Percentiles rank a stretch among this genome's conserved stretches.
Conservation (phyloP, 2,113 vertebrate species). For the Ceyx melanurus region DNA sequence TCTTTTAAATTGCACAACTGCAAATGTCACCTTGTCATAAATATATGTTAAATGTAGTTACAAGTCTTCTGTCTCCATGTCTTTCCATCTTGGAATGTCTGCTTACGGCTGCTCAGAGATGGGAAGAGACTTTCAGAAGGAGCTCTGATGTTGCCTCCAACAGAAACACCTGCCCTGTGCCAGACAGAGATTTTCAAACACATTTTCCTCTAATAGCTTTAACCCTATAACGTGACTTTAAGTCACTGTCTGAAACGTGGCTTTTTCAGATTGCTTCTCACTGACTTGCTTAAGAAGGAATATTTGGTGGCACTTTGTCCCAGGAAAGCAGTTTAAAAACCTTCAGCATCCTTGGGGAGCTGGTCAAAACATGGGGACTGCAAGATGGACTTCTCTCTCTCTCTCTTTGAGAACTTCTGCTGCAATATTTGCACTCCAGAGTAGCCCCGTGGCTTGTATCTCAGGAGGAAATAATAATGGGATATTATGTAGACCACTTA, state of each 20-base stretch:
- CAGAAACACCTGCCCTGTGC: not conserved
- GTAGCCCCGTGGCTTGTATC: not conserved
- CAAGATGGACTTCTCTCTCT: not conserved
- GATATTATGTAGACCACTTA: not conserved
- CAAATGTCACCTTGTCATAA: not conserved
- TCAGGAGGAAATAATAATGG: not conserved
- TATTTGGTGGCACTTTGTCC: not conserved
- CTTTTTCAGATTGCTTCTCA: not conserved
- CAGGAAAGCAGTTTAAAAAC: not conserved
- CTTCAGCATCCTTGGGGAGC: not conserved
- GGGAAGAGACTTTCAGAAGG: not conserved
- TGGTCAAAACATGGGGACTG: not conserved
- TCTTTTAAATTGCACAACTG: not conserved
- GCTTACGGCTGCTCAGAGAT: not conserved
- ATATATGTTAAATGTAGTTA: not conserved
- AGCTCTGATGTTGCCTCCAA: not conserved
- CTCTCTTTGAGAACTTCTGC: not conserved
- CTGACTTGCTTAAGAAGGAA: fast-evolving
- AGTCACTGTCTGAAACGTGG: not conserved
- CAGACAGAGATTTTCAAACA: not conserved
- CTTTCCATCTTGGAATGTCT: not conserved
- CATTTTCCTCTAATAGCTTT: not conserved
- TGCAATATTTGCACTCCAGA: not conserved
- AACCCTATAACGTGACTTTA: not conserved
- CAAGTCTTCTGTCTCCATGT: not conserved